Evolutionary conservation across 2,797 vertebrate genomes (phyloP).

Genomic region (Eupleurogrammus muticus): DNA sequence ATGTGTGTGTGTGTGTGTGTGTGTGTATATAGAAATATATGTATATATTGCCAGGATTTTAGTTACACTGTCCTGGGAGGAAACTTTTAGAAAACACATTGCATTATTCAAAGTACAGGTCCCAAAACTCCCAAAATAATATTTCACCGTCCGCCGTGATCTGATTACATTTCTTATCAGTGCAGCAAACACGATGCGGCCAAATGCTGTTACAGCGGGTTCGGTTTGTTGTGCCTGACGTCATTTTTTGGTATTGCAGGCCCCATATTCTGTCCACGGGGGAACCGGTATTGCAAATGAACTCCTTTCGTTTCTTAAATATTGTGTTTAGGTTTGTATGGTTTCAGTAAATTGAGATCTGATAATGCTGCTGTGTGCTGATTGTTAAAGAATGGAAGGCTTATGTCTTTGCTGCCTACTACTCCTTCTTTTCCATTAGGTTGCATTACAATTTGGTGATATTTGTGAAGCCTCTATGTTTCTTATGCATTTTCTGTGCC

Average conservation of each 20-base stretch:
- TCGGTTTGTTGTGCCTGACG: slow-evolving; percentile 64
- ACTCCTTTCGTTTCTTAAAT: slow-evolving; percentile 46
- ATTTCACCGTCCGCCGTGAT: slow-evolving; percentile 68
- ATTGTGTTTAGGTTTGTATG: slow-evolving; percentile 38
- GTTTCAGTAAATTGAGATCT: slow-evolving; percentile 47
- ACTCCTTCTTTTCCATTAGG: neutral
- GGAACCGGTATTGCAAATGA: slow-evolving; percentile 56
- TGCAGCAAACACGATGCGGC: slow-evolving; percentile 61
- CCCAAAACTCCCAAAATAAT: slow-evolving; percentile 55
- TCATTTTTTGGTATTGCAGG: slow-evolving; percentile 66
- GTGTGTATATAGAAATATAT: no score
- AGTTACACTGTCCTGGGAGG: slow-evolving; percentile 26
- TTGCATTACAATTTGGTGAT: neutral
- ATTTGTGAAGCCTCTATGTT: neutral
- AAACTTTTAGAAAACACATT: slow-evolving; percentile 43
- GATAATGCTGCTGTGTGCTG: slow-evolving; percentile 27
- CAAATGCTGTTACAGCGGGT: slow-evolving; percentile 58
- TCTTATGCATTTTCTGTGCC: neutral
- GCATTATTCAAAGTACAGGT: slow-evolving; percentile 48
- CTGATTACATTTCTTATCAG: slow-evolving; percentile 66
- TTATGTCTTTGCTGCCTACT: slow-evolving; percentile 16
- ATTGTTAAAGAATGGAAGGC: slow-evolving; percentile 33
- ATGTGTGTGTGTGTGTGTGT: no score
- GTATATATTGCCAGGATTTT: slow-evolving; percentile 5
- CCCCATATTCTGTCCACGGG: slow-evolving; percentile 49